Evolutionary conservation across 2,888 invertebrate species (phyloP).

Genomic region (Acrocera orbiculus): DNA sequence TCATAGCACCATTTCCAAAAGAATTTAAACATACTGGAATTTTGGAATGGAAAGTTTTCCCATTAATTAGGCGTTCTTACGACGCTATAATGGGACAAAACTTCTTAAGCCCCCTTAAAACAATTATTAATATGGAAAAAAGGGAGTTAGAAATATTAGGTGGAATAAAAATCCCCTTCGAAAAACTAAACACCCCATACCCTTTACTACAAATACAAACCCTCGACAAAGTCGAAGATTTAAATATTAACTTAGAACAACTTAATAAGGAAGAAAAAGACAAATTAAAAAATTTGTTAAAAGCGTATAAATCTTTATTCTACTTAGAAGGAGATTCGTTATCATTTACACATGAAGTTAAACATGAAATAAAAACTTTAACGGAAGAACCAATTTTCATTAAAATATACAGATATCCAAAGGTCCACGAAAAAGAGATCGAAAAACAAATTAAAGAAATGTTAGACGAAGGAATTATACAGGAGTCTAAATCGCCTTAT

Average conservation of each 20-base stretch:
- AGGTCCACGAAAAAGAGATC: slow-evolving; percentile 10
- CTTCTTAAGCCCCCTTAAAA: slow-evolving; percentile 1
- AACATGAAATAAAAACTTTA: slow-evolving; percentile 10
- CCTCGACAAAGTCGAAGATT: not conserved
- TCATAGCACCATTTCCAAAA: slow-evolving; percentile 9
- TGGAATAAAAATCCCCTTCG: too few species aligned
- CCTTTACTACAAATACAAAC: not conserved
- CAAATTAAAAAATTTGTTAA: slow-evolving; percentile 2
- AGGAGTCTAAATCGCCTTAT: slow-evolving; percentile 10
- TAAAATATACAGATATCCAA: slow-evolving; percentile 10
- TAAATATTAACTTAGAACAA: not conserved
- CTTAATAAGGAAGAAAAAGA: slow-evolving; percentile 1
- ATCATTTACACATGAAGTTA: slow-evolving; percentile 6
- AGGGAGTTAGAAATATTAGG: not conserved
- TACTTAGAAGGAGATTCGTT: slow-evolving; percentile 7
- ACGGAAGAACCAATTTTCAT: slow-evolving; percentile 7
- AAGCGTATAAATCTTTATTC: slow-evolving; percentile 6
- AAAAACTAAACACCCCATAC: too few species aligned
- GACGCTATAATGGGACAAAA: slow-evolving; percentile 3
- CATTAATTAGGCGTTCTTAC: slow-evolving; percentile 5
- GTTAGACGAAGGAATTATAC: slow-evolving; percentile 7
- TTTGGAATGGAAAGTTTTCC: slow-evolving; percentile 8
- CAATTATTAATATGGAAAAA: slow-evolving; percentile 1
- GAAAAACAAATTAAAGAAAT: slow-evolving; percentile 8
- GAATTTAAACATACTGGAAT: slow-evolving; percentile 10